These are phyloP conservation scores for Littorina saxatilis DNA, from an alignment of 1,140 invertebrate genomes.

Conservation along the genomic window DNA sequence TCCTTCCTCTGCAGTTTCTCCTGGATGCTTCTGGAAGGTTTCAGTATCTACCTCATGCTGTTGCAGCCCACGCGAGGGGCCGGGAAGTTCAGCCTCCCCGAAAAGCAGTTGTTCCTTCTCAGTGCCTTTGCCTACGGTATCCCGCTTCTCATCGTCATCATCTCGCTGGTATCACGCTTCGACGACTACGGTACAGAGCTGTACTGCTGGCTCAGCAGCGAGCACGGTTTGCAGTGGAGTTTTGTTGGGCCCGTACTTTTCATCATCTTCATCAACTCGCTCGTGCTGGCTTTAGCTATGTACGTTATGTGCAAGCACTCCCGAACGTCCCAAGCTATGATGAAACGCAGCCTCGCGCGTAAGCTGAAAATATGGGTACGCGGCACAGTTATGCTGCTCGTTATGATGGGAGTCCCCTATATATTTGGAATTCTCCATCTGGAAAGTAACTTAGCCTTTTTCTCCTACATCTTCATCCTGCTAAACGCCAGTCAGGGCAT, in stretches of 20 bases:
- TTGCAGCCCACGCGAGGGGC: not conserved
- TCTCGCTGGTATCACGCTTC: not conserved
- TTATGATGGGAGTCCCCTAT: not conserved
- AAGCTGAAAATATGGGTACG: not conserved
- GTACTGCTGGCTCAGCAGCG: not conserved
- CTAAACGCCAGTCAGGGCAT: not conserved
- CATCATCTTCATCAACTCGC: not conserved
- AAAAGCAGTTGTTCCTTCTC: not conserved
- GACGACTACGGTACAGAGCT: not conserved
- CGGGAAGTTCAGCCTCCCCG: not conserved
- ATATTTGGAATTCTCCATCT: not conserved
- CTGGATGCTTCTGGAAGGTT: not conserved
- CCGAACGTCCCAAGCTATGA: not conserved
- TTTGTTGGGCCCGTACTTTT: not conserved
- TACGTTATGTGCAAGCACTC: slow-evolving; percentile 4
- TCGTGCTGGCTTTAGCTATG: not conserved
- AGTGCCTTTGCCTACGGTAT: not conserved
- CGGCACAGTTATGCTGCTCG: not conserved
- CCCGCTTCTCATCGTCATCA: not conserved
- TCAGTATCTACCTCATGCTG: not conserved
- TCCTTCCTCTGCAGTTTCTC: not conserved
- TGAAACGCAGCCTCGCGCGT: not conserved
- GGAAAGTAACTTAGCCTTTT: not conserved
- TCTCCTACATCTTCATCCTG: not conserved
- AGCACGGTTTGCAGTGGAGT: not conserved